Conservation (phyloP, 2,797 vertebrate genomes). For the Meda fulgida region DNA sequence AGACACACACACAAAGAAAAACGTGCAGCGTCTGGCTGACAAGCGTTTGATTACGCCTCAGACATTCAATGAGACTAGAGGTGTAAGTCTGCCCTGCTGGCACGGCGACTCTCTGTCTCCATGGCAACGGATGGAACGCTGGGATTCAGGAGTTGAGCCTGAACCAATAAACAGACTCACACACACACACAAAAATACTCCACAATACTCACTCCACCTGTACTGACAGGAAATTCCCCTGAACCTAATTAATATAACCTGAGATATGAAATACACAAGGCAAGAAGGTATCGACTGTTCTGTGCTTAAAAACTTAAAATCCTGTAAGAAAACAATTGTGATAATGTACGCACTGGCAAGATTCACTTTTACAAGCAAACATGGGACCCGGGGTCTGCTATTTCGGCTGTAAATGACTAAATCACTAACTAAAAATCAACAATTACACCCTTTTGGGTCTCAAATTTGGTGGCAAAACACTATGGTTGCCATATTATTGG, state of each 20-base stretch:
- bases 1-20: slow-evolving; percentile 57
- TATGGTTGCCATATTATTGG: not conserved
- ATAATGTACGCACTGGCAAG: not conserved
- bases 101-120: slow-evolving; percentile 59
- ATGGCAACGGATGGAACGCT: slow-evolving; percentile 62
- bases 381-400: not conserved
- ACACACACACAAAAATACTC: slow-evolving; percentile 50
- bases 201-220: slow-evolving; percentile 9
- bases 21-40: slow-evolving; percentile 58
- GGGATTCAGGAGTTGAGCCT: slow-evolving; percentile 58
- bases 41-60: slow-evolving; percentile 60
- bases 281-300: not conserved
- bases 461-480: not conserved
- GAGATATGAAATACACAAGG: not conserved
- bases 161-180: slow-evolving; percentile 60
- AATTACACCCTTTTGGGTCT: not conserved
- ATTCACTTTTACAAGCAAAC: not conserved
- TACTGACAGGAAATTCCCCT: slow-evolving; percentile 21
- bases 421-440: not conserved
- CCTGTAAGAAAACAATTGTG: not conserved
- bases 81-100: slow-evolving; percentile 56
- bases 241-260: slow-evolving; percentile 13
- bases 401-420: not conserved
- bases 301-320: not conserved
- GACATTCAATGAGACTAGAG: slow-evolving; percentile 56